phyloP scores from a whole-genome alignment of 2,797 vertebrate species.

The Falco berigora region DNA sequence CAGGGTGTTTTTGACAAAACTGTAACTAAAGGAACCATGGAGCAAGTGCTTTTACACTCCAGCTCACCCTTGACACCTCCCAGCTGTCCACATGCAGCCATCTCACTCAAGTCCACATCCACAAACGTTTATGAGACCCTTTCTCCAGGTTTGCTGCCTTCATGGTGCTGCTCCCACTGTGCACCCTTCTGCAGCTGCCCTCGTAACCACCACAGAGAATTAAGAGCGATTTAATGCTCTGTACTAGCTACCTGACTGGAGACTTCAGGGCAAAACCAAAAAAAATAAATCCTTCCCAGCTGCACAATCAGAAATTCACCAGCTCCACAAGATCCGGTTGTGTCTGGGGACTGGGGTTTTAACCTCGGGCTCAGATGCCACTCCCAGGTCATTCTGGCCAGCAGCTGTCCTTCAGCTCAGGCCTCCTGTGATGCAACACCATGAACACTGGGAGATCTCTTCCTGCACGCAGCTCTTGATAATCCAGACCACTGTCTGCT shows the following conservation, averaged over 20 bases:
- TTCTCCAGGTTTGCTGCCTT: neutral
- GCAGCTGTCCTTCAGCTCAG: neutral
- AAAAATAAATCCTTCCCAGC: neutral
- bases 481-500: neutral
- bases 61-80: neutral
- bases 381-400: neutral
- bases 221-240: neutral
- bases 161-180: neutral
- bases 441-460: neutral
- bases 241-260: neutral
- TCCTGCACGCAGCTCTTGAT: neutral
- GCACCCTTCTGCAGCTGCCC: neutral
- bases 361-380: neutral
- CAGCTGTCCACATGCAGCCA: neutral
- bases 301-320: neutral
- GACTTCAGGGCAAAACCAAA: neutral
- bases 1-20: neutral
- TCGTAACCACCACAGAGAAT: no score
- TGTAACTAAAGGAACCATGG: neutral
- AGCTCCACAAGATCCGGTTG: neutral
- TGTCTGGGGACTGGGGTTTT: neutral
- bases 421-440: neutral
- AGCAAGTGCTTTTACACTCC: neutral
- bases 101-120: rapidly evolving
- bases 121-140: neutral